Conservation (phyloP, 1,140 invertebrate species). For the Myzus persicae region DNA sequence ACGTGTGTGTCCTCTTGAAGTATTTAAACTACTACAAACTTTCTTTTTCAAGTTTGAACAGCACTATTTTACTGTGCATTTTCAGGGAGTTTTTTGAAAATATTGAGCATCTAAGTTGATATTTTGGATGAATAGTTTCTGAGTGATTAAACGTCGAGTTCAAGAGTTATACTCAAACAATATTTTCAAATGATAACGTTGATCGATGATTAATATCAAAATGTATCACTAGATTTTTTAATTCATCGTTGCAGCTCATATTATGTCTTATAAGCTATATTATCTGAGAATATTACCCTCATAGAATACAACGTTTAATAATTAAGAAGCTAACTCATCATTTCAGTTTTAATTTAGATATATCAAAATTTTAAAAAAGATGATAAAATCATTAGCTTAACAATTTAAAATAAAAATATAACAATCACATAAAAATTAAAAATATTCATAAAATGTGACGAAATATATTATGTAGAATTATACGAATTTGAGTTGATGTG, state of each 20-base stretch:
- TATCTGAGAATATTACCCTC: too few species aligned
- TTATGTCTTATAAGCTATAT: too few species aligned
- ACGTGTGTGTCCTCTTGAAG: not conserved
- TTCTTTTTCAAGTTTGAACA: not conserved
- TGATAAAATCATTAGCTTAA: not conserved
- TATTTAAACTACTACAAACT: not conserved
- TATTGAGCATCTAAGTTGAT: not conserved
- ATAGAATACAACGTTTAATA: not conserved
- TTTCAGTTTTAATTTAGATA: not conserved
- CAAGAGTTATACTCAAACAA: not conserved
- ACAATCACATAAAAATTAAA: not conserved
- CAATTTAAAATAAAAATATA: not conserved
- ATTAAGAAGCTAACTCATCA: not conserved
- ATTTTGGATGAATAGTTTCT: not conserved
- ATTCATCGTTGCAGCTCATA: not conserved
- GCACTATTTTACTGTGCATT: not conserved
- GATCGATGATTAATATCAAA: not conserved
- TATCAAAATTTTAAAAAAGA: not conserved
- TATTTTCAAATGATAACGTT: not conserved
- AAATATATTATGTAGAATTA: not conserved
- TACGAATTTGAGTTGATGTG: not conserved
- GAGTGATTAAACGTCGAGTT: not conserved
- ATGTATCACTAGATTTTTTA: not conserved
- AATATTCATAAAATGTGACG: not conserved
- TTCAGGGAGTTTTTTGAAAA: not conserved